Conservation (phyloP, 2,888 invertebrate genomes). For the Druceiella hillmani region DNA sequence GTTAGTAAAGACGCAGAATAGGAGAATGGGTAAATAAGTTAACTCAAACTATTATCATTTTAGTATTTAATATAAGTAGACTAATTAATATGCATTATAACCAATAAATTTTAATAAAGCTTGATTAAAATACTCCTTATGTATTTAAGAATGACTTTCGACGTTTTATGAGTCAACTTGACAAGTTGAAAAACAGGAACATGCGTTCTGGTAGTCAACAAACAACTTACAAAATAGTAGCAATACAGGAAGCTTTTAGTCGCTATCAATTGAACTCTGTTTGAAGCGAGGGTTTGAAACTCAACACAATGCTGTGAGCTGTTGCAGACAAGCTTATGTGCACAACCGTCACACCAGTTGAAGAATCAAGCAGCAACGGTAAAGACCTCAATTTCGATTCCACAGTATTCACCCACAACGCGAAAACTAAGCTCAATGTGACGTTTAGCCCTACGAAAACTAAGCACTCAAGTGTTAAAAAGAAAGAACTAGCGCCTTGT, state of each 20-base stretch:
- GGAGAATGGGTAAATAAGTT: no score
- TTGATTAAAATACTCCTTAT: constrained; percentile 4
- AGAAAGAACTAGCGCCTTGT: no score
- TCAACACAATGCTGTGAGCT: constrained; percentile 50
- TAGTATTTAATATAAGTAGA: no score
- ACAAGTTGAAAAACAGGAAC: constrained; percentile 72
- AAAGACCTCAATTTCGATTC: constrained; percentile 44
- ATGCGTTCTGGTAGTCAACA: constrained; percentile 69
- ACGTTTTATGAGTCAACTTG: constrained; percentile 73
- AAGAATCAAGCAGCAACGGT: constrained; percentile 48
- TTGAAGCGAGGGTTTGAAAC: constrained; percentile 33
- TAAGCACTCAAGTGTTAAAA: no score
- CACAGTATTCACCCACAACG: no score
- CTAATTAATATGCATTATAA: no score
- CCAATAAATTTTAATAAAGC: background rate
- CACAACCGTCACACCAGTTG: constrained; percentile 43
- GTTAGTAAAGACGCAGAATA: no score
- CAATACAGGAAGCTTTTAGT: constrained; percentile 77
- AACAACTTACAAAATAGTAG: constrained; percentile 68
- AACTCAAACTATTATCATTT: no score
- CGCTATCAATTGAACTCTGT: constrained; percentile 50
- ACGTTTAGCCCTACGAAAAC: no score
- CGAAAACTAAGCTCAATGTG: no score
- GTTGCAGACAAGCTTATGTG: constrained; percentile 50
- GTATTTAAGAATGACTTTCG: constrained; percentile 69